Base-by-base conservation (phyloP, 2,113 vertebrate genomes). In the Peromyscus polionotus region DNA sequence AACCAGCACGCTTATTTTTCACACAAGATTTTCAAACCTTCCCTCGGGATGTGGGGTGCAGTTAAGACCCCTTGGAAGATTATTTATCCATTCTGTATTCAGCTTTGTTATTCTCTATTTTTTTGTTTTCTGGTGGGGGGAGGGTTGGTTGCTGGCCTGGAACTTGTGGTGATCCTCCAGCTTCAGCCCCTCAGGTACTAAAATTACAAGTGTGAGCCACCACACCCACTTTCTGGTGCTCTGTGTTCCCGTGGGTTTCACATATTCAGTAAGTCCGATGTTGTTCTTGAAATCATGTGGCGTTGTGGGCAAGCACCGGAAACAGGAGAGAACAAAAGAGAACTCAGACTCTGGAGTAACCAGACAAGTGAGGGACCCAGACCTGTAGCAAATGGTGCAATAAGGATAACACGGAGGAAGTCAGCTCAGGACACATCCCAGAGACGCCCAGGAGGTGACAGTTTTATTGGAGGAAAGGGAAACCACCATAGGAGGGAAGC, bases 1-100 rank as follows among this genome's bases (percentile, higher is more conserved):
- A 97, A 94, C 70, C 67, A 95, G 13, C 42, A 5, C 76, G n/a
- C 81, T 97, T 91, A 86, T 79, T 94, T 95, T 76, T 91, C 61
- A 81, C 24, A 59, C 19, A 59, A 86, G 1, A 45, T 90, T 85
- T 79, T 77, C 24, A 93, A 94, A 84, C 1, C 26, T 8, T 45
- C 45, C 33, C 65, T 89, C 76, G n/a, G 77, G 73, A 48, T 57
- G 12, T 83, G 26, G 19, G 22, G 1, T 45, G 39, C 57, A 51
- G 79, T 3, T 24, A 70, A 93, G 86, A 65, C n/a, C 24, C 9
- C 33, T 65, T 72, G 51, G 68, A 68, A 88, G n/a, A 65, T 80
- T n/a, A 17, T 39, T 75, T 73, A 92, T 33, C 11, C 26, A 59
- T 13, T 73, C 31, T 77, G 20, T 28, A 83, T 91, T 88, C 31